Evolutionary conservation across 2,113 vertebrate species (phyloP).

Genomic region (Oplegnathus fasciatus): DNA sequence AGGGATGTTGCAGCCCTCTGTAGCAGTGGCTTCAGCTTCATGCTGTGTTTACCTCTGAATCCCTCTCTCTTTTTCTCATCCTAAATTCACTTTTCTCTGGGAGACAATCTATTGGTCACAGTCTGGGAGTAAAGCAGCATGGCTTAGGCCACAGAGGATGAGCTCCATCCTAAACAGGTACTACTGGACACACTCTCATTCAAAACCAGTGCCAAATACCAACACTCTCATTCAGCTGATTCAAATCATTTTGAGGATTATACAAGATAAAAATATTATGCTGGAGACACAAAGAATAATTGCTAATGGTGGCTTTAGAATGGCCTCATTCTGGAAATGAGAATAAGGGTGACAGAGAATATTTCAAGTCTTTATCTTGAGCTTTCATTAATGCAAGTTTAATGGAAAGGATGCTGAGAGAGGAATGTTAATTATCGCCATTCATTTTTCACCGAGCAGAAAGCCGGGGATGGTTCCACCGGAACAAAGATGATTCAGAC

Average conservation of each 20-base stretch:
- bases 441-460: constrained; percentile 67
- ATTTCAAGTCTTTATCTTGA: constrained; percentile 83
- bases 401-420: constrained; percentile 81
- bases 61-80: constrained; percentile 36
- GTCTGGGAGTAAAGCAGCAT: constrained; percentile 52
- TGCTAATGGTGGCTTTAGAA: constrained; percentile 75
- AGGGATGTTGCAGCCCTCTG: constrained; percentile 17
- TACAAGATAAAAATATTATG: constrained; percentile 75
- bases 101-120: constrained; percentile 74
- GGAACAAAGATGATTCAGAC: constrained; percentile 65
- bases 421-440: constrained; percentile 82
- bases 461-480: constrained; percentile 29
- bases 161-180: constrained; percentile 36
- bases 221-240: constrained; percentile 48
- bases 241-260: constrained; percentile 70
- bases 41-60: constrained; percentile 55
- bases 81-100: constrained; percentile 63
- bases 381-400: constrained; percentile 82
- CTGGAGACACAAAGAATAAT: constrained; percentile 72
- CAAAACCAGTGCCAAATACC: constrained; percentile 39
- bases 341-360: constrained; percentile 76
- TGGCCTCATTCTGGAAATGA: constrained; percentile 79
- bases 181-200: constrained; percentile 31
- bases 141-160: constrained; percentile 26
- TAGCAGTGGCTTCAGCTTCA: constrained; percentile 43